Evolutionary conservation across 2,113 vertebrate species (phyloP).

Genomic region (Seriola dumerili): DNA sequence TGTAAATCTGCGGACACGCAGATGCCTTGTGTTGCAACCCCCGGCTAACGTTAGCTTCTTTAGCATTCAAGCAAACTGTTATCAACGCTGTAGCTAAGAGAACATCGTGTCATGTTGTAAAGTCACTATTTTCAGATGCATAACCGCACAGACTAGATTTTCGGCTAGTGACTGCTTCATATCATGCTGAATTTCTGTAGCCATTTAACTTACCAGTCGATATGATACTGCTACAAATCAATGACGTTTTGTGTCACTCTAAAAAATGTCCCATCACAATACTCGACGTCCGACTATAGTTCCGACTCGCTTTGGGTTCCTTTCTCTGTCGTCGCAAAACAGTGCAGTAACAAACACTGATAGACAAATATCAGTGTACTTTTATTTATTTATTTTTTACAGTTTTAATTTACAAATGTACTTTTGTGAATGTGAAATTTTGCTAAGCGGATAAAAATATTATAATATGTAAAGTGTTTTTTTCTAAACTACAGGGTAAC

Average conservation of each 20-base stretch:
- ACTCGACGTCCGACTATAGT: not conserved
- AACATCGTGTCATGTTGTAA: not conserved
- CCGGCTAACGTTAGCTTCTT: conserved; percentile 51
- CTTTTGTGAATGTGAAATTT: no score
- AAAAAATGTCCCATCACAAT: conserved; percentile 33
- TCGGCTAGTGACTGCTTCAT: rapidly evolving
- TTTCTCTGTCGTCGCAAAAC: no score
- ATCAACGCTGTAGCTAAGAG: not conserved
- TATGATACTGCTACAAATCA: conserved; percentile 11
- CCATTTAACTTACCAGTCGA: conserved; percentile 48
- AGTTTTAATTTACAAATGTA: no score
- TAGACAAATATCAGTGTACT: no score
- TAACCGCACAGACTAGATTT: rapidly evolving
- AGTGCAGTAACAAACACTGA: no score
- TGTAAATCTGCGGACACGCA: not conserved
- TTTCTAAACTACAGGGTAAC: no score
- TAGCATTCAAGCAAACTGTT: conserved; percentile 18
- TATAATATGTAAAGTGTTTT: no score
- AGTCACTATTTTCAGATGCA: not conserved
- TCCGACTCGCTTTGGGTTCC: conserved; percentile 27
- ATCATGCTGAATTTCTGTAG: not conserved
- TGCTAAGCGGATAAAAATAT: no score
- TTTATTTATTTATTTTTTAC: no score
- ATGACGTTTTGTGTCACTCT: conserved; percentile 64
- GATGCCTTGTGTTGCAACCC: not conserved